Conservation (phyloP, 2,888 invertebrate species). For the Lepeophtheirus nordmannii region DNA sequence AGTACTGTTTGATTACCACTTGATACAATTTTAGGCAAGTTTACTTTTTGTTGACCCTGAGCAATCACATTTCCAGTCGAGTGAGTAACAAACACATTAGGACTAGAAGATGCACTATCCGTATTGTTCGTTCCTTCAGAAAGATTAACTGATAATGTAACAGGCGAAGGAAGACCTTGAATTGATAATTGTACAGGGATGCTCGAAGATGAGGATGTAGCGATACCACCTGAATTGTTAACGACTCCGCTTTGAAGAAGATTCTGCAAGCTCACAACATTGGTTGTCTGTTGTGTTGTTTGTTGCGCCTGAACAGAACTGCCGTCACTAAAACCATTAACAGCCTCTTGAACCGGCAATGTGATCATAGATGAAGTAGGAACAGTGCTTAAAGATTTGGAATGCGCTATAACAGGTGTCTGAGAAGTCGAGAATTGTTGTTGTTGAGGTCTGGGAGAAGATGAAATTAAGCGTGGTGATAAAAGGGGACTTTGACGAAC, state of each 20-base stretch:
- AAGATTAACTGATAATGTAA: constrained; percentile 15
- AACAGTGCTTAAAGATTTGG: neutral
- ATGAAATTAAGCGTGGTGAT: neutral
- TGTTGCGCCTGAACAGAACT: no score
- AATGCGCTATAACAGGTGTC: neutral
- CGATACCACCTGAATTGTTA: neutral
- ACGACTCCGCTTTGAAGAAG: neutral
- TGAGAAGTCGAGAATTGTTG: neutral
- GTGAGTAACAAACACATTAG: constrained; percentile 1
- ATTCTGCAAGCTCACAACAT: constrained; percentile 17
- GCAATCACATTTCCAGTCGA: no score
- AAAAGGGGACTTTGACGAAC: neutral
- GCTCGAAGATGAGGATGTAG: neutral
- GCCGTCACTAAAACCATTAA: no score
- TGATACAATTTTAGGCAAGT: neutral
- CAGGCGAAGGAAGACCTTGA: constrained; percentile 13
- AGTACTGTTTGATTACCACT: neutral
- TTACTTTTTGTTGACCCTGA: neutral
- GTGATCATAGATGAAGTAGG: neutral
- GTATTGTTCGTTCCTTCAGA: neutral
- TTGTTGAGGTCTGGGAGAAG: neutral
- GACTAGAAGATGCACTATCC: neutral
- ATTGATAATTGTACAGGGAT: constrained; percentile 23
- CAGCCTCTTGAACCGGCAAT: neutral
- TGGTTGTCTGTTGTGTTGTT: neutral